Base-by-base conservation (phyloP, 2,797 vertebrate species). In the Amphiprion clarkii region DNA sequence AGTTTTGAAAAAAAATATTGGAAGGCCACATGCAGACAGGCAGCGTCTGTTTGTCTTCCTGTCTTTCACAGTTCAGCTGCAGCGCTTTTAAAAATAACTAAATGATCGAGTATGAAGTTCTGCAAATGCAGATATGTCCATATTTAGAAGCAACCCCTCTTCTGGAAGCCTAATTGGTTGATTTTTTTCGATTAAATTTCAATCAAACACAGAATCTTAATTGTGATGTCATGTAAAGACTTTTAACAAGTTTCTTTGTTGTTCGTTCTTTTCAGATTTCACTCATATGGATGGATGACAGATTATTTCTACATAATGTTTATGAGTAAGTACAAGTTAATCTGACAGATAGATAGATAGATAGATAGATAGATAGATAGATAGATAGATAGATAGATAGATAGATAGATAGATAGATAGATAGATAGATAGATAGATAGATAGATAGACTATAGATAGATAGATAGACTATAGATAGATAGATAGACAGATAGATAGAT, bases 71-170 rank as follows among this genome's bases (percentile, higher is more conserved):
- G n/a, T 60, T 49, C 74, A 88, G 83, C 74, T 76, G 79, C 58
- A 46, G 46, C 2, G 0, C 11, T 63, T 74, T 83, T 83, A 82
- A 80, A 85, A 88, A 84, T 82, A 84, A 71, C 0, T 70, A 86
- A 86, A 88, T 84, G 0, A 53, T 44, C 9, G 59, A 67, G 71
- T 59, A 73, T 39, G 25, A 39, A 39, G 36, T 84, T 86, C 73
- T 79, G 29, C 55, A 76, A 79, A 72, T 7, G 21, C 23, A 61
- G 33, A 63, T 4, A 49, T 16, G 39, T 33, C 39, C 39, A 70
- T 10, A 72, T 81, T 77, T 58, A 79, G 64, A 82, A 27, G 33
- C 14, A 52, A 44, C 2, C 8, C 33, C 33, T 33, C 39, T n/a
- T 55, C 23, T 40, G 39, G 61, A 36, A 74, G 8, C 53, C 17